Evolutionary conservation across 1,140 invertebrate genomes (phyloP).

Genomic region (Nephila pilipes): DNA sequence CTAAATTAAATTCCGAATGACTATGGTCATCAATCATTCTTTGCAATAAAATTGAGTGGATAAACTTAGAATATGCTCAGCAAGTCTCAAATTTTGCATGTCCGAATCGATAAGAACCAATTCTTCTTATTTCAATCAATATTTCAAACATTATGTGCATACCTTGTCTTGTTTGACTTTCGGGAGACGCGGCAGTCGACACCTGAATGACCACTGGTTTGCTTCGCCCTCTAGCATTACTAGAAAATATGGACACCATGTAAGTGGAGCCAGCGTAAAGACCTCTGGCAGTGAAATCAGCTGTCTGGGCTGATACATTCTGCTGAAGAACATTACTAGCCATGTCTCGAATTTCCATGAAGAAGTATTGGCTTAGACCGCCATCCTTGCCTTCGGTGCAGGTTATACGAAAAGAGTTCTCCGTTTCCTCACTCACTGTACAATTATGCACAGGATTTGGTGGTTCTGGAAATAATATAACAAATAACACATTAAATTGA

Average conservation of each 20-base stretch:
- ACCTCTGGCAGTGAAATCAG: slow-evolving; percentile 74
- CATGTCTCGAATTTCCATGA: slow-evolving; percentile 88
- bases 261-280: slow-evolving; percentile 72
- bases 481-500: not conserved
- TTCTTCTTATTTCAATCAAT: no score
- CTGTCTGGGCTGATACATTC: slow-evolving; percentile 73
- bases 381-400: slow-evolving; percentile 92
- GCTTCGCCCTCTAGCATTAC: slow-evolving; percentile 87
- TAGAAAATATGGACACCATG: slow-evolving; percentile 85
- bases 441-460: slow-evolving; percentile 91
- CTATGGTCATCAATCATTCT: no score
- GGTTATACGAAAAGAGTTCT: slow-evolving; percentile 88
- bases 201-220: slow-evolving; percentile 80
- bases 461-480: slow-evolving; percentile 84
- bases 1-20: no score
- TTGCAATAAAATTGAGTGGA: no score
- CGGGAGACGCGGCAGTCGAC: slow-evolving; percentile 73
- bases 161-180: slow-evolving; percentile 78
- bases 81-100: no score
- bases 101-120: no score
- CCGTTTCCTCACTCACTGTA: slow-evolving; percentile 91
- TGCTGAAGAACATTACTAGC: slow-evolving; percentile 80
- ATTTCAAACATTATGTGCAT: not conserved
- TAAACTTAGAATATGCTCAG: no score
- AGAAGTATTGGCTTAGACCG: slow-evolving; percentile 89